Base-by-base conservation (phyloP, 2,797 vertebrate genomes). In the Poeciliopsis turneri region DNA sequence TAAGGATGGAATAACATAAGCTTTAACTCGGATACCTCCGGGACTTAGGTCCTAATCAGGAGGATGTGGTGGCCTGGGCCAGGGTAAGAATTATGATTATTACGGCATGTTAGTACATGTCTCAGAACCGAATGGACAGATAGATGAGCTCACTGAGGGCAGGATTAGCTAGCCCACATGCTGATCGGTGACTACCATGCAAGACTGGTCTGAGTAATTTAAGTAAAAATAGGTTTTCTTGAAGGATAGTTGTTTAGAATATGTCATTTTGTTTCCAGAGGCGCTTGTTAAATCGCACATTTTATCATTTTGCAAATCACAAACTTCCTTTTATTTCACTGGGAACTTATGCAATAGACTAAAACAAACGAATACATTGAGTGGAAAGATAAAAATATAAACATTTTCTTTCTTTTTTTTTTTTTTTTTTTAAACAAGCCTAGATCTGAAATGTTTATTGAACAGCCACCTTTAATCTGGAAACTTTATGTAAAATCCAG, bases 51-150 rank as follows among this genome's bases (percentile, higher is more conserved):
- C 88, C 95, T 98, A 97, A 99, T 99, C 97, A 98, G 96, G 96
- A 93, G 95, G 92, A 95, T 95, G 95, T 95, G 95, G 96, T 95
- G 96, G 93, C 94, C 91, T 94, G 88, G 90, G 95, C 96, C 95
- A 95, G 93, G 96, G 95, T 96, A 93, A 95, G 96, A 97, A 95
- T 97, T 97, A 96, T 97, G 97, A 97, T 95, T 95, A 97, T 97
- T 97, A 97, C 96, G 97, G 97, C 97, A 97, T 98, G 97, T 97
- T 96, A 96, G 97, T 96, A 96, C 97, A 96, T 96, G 98, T 97
- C 97, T 97, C 92, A 95, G 94, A 94, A 94, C 93, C 92, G 95
- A 97, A 95, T 96, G 97, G 97, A 98, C 97, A 95, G 97, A 96
- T 95, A 96, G 88, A 97, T 96, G 96, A 97, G 97, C 98, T 99